Evolutionary conservation across 2,797 vertebrate genomes (phyloP).

Genomic region (Eulemur albifrons): DNA sequence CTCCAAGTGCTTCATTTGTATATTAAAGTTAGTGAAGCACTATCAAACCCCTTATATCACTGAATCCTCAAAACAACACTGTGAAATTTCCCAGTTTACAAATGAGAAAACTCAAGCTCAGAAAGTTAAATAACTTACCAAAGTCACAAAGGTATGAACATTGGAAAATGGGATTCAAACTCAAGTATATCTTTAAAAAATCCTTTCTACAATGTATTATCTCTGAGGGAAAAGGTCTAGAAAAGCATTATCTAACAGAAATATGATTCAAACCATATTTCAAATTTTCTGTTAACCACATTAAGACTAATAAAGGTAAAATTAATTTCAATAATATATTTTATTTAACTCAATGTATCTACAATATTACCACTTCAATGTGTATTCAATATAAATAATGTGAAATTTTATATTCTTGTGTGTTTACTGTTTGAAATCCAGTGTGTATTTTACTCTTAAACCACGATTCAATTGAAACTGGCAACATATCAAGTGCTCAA

Average conservation of each 20-base stretch:
- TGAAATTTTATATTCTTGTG: neutral
- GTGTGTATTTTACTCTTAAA: neutral
- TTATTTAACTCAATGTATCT: slow-evolving; percentile 14
- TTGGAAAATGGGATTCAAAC: neutral
- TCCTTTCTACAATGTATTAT: neutral
- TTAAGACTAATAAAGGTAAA: neutral
- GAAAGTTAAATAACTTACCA: neutral
- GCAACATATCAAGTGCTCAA: neutral
- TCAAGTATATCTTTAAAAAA: neutral
- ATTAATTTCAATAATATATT: slow-evolving; percentile 20
- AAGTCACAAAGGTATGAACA: slow-evolving; percentile 8
- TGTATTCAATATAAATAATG: neutral
- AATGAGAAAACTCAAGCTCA: neutral
- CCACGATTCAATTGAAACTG: neutral
- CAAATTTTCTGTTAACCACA: slow-evolving; percentile 2
- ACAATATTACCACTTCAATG: slow-evolving; percentile 1
- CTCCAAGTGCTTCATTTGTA: neutral
- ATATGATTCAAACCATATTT: neutral
- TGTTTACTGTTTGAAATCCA: neutral
- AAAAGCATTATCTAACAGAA: neutral
- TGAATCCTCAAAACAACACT: neutral
- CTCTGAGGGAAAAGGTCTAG: slow-evolving; percentile 24
- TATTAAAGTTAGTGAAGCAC: neutral
- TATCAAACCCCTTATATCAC: neutral
- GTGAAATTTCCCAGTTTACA: neutral